Percentiles rank a stretch among this genome's conserved stretches.
These are phyloP conservation scores for Dipodomys stephensi DNA, from an alignment of 2,113 vertebrate species.

Conservation along the genomic window DNA sequence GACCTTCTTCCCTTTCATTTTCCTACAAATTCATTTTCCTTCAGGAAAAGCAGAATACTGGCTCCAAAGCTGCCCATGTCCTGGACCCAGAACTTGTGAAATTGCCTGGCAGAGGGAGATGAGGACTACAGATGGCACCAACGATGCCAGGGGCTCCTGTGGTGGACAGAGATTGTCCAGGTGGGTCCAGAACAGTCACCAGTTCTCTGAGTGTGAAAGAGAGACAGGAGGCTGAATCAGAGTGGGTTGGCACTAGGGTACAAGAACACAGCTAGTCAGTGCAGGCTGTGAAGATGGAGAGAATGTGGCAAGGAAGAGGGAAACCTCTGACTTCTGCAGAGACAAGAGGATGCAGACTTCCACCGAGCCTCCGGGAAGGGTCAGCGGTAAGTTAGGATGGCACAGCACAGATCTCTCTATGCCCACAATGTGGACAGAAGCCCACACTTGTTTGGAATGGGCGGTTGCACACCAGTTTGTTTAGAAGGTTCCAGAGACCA, in stretches of 20 bases:
- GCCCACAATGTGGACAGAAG: too few species aligned
- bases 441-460: too few species aligned
- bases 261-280: not conserved
- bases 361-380: too few species aligned
- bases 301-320: not conserved
- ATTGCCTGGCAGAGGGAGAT: not conserved
- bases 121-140: too few species aligned
- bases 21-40: not conserved
- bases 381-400: too few species aligned
- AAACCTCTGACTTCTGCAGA: too few species aligned
- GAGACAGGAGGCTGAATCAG: not conserved
- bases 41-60: not conserved
- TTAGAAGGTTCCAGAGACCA: too few species aligned
- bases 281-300: not conserved
- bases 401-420: too few species aligned
- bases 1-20: not conserved
- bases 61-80: not conserved
- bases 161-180: not conserved
- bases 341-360: too few species aligned
- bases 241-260: not conserved
- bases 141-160: not conserved
- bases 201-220: not conserved
- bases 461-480: too few species aligned
- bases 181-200: not conserved
- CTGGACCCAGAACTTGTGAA: not conserved